Conservation (phyloP, 2,113 vertebrate species). For the Prinia subflava region DNA sequence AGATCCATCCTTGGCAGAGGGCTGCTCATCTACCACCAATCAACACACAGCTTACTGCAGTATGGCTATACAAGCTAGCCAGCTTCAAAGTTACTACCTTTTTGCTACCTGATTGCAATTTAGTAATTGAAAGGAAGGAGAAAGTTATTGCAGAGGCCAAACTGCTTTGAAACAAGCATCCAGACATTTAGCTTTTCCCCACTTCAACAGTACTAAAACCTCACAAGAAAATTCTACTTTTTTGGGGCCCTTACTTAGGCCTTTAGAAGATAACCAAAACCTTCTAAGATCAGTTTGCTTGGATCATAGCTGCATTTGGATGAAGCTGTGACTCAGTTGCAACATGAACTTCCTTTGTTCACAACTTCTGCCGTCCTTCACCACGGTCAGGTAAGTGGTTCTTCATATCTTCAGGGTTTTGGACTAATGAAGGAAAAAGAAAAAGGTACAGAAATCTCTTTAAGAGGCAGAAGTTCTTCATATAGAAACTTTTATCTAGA, state of each 20-base stretch:
- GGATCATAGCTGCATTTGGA: not conserved
- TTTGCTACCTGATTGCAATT: not conserved
- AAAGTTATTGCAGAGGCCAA: not conserved
- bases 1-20: not conserved
- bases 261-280: not conserved
- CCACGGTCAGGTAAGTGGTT: slow-evolving; percentile 8
- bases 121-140: not conserved
- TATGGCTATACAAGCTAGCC: not conserved
- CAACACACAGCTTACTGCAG: not conserved
- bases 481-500: not conserved
- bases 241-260: not conserved
- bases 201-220: not conserved
- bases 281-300: not conserved
- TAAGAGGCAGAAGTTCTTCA: not conserved
- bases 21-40: not conserved
- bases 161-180: not conserved
- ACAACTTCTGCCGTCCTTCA: slow-evolving; percentile 15
- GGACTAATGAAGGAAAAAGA: slow-evolving; percentile 16
- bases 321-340: not conserved
- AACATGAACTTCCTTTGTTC: not conserved
- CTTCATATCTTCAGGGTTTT: slow-evolving; percentile 31
- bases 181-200: not conserved
- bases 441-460: not conserved
- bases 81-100: not conserved
- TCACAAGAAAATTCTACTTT: not conserved